These are phyloP conservation scores for Clinocottus analis DNA, from an alignment of 2,113 vertebrate genomes.

Conservation along the genomic window DNA sequence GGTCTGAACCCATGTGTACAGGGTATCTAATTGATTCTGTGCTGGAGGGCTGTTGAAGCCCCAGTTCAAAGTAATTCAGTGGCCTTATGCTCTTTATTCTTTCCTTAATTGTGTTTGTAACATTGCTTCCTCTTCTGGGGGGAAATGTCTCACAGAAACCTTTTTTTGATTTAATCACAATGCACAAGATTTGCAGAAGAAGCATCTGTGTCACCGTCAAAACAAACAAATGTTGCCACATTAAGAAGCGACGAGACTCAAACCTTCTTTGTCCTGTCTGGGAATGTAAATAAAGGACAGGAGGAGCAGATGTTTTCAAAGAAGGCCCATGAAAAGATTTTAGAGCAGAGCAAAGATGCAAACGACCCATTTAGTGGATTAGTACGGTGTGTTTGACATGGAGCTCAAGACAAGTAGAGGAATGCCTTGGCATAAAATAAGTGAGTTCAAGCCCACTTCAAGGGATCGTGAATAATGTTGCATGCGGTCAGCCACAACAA, in stretches of 20 bases:
- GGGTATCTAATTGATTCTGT: constrained; percentile 45
- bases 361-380: constrained; percentile 48
- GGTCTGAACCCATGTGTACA: constrained; percentile 31
- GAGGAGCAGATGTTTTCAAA: constrained; percentile 61
- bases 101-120: constrained; percentile 11
- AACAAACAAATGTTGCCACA: constrained; percentile 32
- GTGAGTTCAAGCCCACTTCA: neutral
- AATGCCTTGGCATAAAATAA: constrained; percentile 2
- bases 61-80: constrained; percentile 23
- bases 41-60: constrained; percentile 36
- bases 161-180: constrained; percentile 16
- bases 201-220: constrained; percentile 42
- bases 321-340: constrained; percentile 54
- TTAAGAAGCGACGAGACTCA: constrained; percentile 15
- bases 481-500: neutral
- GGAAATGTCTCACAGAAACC: neutral
- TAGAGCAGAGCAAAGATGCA: constrained; percentile 48
- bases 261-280: constrained; percentile 33
- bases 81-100: constrained; percentile 5
- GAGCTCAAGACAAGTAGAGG: constrained; percentile 4
- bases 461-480: neutral
- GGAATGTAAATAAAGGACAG: constrained; percentile 65
- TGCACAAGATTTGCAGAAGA: constrained; percentile 28
- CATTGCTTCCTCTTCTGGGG: neutral
- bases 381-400: constrained; percentile 47